Evolutionary conservation across 2,888 invertebrate species (phyloP).

Genomic region (Lasioglossum pauxillum): DNA sequence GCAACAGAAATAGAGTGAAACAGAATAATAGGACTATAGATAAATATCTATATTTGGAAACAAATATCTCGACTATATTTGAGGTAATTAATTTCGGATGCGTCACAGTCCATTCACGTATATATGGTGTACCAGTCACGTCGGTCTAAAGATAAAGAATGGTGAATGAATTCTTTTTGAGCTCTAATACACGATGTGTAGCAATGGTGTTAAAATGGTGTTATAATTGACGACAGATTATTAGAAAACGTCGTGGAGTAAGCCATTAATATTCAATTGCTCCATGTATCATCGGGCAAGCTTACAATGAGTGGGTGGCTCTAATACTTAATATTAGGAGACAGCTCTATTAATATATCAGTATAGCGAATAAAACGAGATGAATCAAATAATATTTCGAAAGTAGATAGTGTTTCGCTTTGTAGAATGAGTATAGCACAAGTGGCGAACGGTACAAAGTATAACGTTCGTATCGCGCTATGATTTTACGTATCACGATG

Average conservation of each 20-base stretch:
- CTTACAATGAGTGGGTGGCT: not conserved
- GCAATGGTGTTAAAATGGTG: not conserved
- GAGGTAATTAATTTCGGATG: not conserved
- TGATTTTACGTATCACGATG: constrained; percentile 34
- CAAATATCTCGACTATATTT: not conserved
- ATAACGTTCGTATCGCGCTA: constrained; percentile 4
- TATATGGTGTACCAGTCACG: not conserved
- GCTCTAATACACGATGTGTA: not conserved
- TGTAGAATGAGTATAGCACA: not conserved
- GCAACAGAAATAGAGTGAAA: not conserved
- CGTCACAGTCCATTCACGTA: not conserved
- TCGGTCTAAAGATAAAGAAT: not conserved
- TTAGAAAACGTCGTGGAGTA: not conserved
- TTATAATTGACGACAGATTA: not conserved
- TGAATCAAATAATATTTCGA: not conserved
- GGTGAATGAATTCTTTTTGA: not conserved
- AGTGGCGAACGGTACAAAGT: not conserved
- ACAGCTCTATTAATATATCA: not conserved
- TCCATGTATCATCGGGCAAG: not conserved
- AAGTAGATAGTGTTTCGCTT: not conserved
- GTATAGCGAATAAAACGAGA: not conserved
- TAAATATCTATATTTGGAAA: not conserved
- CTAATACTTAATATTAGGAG: not conserved
- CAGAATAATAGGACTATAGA: not conserved
- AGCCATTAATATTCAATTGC: not conserved